Percentiles rank a stretch among this genome's conserved stretches.
Evolutionary conservation across 1,140 invertebrate genomes (phyloP).

Genomic region (Formica selysi): DNA sequence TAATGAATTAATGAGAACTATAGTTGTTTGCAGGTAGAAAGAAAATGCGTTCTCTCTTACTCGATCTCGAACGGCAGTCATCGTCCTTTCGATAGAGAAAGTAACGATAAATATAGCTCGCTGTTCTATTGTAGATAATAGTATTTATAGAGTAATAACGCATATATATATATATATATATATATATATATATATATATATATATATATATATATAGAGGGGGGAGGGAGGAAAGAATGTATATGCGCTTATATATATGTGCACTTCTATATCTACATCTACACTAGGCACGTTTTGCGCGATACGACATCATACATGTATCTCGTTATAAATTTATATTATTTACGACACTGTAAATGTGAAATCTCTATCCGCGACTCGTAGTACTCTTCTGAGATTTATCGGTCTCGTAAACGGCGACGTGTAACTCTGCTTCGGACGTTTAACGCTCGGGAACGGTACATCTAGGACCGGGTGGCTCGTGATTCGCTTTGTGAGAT

Average conservation of each 20-base stretch:
- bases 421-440: constrained; percentile 47
- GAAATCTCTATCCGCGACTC: constrained; percentile 59
- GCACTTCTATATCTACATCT: background rate
- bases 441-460: constrained; percentile 27
- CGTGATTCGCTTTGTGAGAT: constrained; percentile 48
- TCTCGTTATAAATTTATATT: constrained; percentile 62
- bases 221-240: background rate
- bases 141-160: constrained; percentile 46
- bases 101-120: constrained; percentile 46
- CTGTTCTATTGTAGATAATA: constrained; percentile 44
- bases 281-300: background rate
- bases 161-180: background rate
- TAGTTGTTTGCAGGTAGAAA: background rate
- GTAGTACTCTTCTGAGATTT: constrained; percentile 47
- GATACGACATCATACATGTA: background rate
- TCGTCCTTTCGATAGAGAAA: constrained; percentile 34
- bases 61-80: constrained; percentile 28
- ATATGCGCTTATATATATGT: background rate
- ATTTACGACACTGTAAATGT: constrained; percentile 41
- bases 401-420: constrained; percentile 61
- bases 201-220: too few relatives aligned
- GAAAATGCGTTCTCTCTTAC: background rate
- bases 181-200: too few relatives aligned
- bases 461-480: constrained; percentile 23
- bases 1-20: background rate